Evolutionary conservation across 1,140 invertebrate species (phyloP).

Genomic region (Polypedilum vanderplanki): DNA sequence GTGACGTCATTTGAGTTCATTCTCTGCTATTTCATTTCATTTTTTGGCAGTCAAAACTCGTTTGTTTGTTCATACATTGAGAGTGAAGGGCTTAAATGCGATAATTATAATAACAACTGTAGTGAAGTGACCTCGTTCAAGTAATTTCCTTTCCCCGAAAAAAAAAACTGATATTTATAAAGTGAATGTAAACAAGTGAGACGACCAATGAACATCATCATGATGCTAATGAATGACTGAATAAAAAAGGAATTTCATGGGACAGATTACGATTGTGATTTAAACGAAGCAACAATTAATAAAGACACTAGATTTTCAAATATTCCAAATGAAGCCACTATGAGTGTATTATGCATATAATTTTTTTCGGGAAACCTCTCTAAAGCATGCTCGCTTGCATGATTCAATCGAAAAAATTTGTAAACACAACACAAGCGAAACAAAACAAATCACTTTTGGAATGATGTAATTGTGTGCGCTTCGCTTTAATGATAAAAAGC

Average conservation of each 20-base stretch:
- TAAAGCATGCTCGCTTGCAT: background rate
- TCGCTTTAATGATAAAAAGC: background rate
- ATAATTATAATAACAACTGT: background rate
- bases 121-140: background rate
- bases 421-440: background rate
- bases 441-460: conserved; percentile 15
- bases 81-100: background rate
- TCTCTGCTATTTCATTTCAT: background rate
- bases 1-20: background rate
- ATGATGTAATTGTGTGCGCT: conserved; percentile 17
- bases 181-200: background rate
- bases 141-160: background rate
- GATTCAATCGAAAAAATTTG: background rate
- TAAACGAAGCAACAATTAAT: too few species aligned
- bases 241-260: background rate
- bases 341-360: background rate
- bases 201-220: background rate
- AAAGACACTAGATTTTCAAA: background rate
- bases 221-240: background rate
- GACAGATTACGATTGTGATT: too few species aligned
- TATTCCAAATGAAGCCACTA: background rate
- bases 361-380: conserved; percentile 4
- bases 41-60: too few species aligned
- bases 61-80: too few species aligned
- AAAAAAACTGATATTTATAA: background rate